phyloP scores from a whole-genome alignment of 2,888 invertebrate genomes.

The Tanytarsus gracilentus region DNA sequence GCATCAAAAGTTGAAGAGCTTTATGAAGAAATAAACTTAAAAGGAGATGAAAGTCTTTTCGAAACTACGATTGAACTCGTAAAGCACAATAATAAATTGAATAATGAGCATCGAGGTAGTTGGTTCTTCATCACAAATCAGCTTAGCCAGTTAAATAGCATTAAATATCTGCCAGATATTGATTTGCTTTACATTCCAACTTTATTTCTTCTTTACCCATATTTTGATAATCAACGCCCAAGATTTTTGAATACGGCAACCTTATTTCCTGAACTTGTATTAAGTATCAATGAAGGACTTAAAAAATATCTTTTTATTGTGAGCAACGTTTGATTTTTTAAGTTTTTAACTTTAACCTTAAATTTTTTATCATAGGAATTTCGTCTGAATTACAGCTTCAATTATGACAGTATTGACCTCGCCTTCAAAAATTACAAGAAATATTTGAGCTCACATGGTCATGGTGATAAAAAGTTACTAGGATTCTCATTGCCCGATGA shows the following conservation, averaged over 20 bases:
- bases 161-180: not conserved
- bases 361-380: not conserved
- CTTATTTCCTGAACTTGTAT: not conserved
- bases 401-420: not conserved
- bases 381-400: not conserved
- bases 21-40: not conserved
- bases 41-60: not conserved
- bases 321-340: no score
- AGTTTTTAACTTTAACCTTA: no score
- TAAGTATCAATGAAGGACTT: not conserved
- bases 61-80: not conserved
- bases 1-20: not conserved
- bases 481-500: not conserved
- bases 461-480: not conserved
- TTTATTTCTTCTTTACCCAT: not conserved
- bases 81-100: not conserved
- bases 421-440: not conserved
- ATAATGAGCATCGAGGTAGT: not conserved
- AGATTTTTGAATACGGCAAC: constrained; percentile 4
- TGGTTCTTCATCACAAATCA: not conserved
- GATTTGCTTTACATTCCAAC: not conserved
- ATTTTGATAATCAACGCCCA: not conserved
- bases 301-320: not conserved
- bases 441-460: not conserved
- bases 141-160: not conserved